A percentile compares a stretch with the other conserved stretches of the same genome.
phyloP scores from a whole-genome alignment of 2,113 vertebrate species.

The Pelmatolapia mariae region DNA sequence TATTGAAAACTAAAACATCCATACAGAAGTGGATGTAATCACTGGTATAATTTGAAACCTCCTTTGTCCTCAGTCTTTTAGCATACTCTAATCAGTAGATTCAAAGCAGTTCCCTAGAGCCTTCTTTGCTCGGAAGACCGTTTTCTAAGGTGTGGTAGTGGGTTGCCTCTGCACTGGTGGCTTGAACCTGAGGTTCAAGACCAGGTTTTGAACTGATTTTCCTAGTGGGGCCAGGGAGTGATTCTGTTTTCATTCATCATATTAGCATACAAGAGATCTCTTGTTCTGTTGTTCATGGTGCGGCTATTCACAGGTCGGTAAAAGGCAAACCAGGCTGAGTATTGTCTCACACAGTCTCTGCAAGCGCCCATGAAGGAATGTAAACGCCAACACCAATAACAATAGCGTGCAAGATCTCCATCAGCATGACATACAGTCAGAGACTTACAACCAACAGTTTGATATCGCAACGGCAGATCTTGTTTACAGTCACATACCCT shows the following conservation, averaged over 20 bases:
- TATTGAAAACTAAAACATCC: background rate
- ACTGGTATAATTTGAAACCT: background rate
- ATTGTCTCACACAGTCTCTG: background rate
- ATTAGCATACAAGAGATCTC: background rate
- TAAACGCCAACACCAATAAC: background rate
- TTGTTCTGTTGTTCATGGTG: background rate
- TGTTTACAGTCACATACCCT: background rate
- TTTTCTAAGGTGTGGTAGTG: background rate
- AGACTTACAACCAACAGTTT: background rate
- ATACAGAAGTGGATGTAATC: background rate
- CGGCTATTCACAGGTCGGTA: fast-evolving
- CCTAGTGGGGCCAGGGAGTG: background rate
- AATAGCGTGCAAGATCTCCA: background rate
- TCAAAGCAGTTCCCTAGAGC: background rate
- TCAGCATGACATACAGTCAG: background rate
- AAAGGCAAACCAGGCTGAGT: background rate
- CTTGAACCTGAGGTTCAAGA: background rate
- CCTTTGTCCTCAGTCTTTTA: background rate
- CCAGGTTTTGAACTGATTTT: background rate
- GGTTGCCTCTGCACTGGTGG: background rate
- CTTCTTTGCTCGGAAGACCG: background rate
- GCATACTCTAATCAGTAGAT: background rate
- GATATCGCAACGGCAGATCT: background rate
- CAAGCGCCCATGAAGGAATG: background rate
- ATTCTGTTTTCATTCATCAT: background rate